A percentile compares a stretch with the other conserved stretches of the same genome.
These are phyloP conservation scores for Ramphastos sulfuratus DNA, from an alignment of 2,113 vertebrate genomes.

Conservation along the genomic window DNA sequence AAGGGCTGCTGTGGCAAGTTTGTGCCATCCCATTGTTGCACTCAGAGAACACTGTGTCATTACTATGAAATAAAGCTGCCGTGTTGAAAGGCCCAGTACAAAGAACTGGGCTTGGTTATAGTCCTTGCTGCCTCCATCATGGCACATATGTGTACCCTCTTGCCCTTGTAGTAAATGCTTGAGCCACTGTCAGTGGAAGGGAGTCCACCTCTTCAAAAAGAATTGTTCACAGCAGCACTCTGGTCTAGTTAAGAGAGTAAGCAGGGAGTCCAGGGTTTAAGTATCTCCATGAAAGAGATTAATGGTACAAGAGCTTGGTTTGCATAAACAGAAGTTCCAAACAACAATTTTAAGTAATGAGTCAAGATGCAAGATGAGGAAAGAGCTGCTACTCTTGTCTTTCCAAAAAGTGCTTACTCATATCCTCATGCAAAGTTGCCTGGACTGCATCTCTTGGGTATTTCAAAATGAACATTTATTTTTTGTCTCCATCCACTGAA, in stretches of 20 bases:
- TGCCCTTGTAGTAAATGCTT: background rate
- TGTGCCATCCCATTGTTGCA: background rate
- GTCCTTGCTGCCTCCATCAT: background rate
- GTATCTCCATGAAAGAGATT: background rate
- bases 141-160: background rate
- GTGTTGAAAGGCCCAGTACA: background rate
- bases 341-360: background rate
- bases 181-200: background rate
- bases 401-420: slow-evolving; percentile 29
- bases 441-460: background rate
- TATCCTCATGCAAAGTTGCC: background rate
- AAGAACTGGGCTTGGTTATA: background rate
- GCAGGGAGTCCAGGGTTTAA: background rate
- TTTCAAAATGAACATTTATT: background rate
- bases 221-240: background rate
- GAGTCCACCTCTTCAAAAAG: background rate
- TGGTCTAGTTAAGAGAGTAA: background rate
- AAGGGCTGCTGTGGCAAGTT: background rate
- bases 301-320: background rate
- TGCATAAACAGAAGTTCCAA: background rate
- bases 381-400: background rate
- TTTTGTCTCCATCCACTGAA: background rate
- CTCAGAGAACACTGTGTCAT: background rate
- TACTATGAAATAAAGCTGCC: background rate
- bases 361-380: background rate